phyloP scores from a whole-genome alignment of 2,888 invertebrate genomes.

The Lithophane socia region DNA sequence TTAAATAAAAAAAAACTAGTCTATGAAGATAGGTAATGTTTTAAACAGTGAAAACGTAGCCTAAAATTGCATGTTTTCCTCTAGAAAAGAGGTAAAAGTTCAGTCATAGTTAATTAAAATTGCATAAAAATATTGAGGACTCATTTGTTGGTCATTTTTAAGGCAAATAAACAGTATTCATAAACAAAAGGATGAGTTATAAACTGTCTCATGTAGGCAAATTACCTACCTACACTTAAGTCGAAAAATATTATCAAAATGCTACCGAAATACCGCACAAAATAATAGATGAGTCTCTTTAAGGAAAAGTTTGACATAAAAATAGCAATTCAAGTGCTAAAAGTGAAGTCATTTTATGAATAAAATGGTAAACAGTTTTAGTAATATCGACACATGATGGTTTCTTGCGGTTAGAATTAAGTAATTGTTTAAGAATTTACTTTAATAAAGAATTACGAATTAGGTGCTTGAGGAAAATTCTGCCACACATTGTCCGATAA shows the following conservation, averaged over 20 bases:
- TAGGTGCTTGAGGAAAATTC: conserved; percentile 11
- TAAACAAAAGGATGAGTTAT: conserved; percentile 22
- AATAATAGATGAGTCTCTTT: conserved; percentile 4
- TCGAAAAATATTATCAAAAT: conserved; percentile 20
- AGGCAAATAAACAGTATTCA: not conserved
- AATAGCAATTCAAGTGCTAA: conserved; percentile 29
- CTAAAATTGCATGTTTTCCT: not conserved
- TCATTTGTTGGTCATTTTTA: not conserved
- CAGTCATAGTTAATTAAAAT: not conserved
- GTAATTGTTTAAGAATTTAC: conserved; percentile 43
- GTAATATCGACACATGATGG: not conserved
- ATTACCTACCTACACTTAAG: not conserved
- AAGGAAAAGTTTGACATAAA: conserved; percentile 43
- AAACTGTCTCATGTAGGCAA: too few relatives aligned
- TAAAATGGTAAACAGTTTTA: conserved; percentile 16
- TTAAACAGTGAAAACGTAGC: too few relatives aligned
- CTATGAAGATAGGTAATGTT: not conserved
- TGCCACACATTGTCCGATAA: not conserved
- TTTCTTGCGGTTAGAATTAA: conserved; percentile 38
- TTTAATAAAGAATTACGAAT: not conserved
- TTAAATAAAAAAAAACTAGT: not conserved
- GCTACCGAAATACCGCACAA: conserved; percentile 22
- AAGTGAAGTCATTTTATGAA: conserved; percentile 46
- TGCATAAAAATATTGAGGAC: not conserved
- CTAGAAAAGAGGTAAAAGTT: not conserved